Evolutionary conservation across 2,113 vertebrate species (phyloP).

Genomic region (Cromileptes altivelis): DNA sequence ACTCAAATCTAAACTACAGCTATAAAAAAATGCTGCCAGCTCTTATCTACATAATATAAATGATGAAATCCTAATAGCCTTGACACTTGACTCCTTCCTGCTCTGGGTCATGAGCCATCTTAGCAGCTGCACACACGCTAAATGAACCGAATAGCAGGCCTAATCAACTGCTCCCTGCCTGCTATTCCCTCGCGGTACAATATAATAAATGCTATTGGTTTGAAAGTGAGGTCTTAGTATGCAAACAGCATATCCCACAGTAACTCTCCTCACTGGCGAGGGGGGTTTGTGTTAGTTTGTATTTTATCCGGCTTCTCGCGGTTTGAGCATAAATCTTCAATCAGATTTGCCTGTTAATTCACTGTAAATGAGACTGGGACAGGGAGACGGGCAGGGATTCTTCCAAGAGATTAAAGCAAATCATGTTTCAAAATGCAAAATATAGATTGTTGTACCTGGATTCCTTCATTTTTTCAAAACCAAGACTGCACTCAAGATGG

Average conservation of each 20-base stretch:
- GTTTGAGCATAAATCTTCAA: constrained; percentile 51
- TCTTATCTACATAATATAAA: constrained; percentile 33
- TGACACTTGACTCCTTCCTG: constrained; percentile 38
- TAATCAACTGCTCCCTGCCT: constrained; percentile 31
- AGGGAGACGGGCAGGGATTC: constrained; percentile 21
- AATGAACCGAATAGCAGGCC: constrained; percentile 24
- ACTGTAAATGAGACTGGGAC: constrained; percentile 64
- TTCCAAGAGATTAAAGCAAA: constrained; percentile 32
- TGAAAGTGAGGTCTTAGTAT: constrained; percentile 43
- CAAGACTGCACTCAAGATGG: neutral
- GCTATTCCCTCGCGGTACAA: constrained; percentile 4
- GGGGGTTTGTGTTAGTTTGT: neutral
- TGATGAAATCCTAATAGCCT: constrained; percentile 5
- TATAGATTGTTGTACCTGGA: constrained; percentile 3
- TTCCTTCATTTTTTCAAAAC: neutral
- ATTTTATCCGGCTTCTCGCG: constrained; percentile 51
- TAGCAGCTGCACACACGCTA: constrained; percentile 35
- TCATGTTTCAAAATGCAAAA: constrained; percentile 37
- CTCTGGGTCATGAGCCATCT: constrained; percentile 26
- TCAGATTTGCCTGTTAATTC: constrained; percentile 67
- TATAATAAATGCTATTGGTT: constrained; percentile 37
- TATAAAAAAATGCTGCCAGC: neutral
- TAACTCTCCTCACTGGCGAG: neutral
- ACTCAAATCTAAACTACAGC: neutral
- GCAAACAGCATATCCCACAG: constrained; percentile 50